Evolutionary conservation across 2,888 invertebrate species (phyloP).

Genomic region (Pocota personata): DNA sequence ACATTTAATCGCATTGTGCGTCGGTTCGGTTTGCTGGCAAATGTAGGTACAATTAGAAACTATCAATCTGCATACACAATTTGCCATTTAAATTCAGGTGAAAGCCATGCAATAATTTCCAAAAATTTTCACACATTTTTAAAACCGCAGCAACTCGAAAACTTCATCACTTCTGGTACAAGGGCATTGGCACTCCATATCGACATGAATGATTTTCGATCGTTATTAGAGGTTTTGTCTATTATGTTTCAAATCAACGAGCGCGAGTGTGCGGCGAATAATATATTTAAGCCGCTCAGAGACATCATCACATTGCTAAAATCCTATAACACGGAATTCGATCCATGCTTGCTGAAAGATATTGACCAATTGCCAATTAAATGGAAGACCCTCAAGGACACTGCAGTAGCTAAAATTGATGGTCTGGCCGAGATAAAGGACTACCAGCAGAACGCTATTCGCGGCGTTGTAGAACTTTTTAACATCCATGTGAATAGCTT

Average conservation of each 20-base stretch:
- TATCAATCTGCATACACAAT: slow-evolving; percentile 27
- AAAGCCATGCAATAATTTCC: slow-evolving; percentile 23
- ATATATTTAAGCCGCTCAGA: slow-evolving; percentile 94
- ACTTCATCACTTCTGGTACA: slow-evolving; percentile 90
- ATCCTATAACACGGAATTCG: slow-evolving; percentile 93
- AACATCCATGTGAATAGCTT: slow-evolving; percentile 87
- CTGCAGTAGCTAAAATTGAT: slow-evolving; percentile 92
- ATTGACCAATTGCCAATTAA: slow-evolving; percentile 93
- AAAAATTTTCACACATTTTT: slow-evolving; percentile 20
- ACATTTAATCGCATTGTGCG: slow-evolving; percentile 43
- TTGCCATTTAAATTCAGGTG: slow-evolving; percentile 10
- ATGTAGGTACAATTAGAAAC: slow-evolving; percentile 48
- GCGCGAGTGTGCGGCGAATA: slow-evolving; percentile 90
- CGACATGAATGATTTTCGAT: slow-evolving; percentile 92
- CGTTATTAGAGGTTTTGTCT: slow-evolving; percentile 91
- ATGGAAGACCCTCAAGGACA: slow-evolving; percentile 94
- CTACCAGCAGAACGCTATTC: slow-evolving; percentile 92
- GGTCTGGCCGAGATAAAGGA: slow-evolving; percentile 93
- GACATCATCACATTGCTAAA: slow-evolving; percentile 93
- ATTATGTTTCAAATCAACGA: slow-evolving; percentile 89
- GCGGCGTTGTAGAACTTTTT: slow-evolving; percentile 91
- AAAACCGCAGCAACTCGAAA: slow-evolving; percentile 86
- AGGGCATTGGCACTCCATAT: slow-evolving; percentile 89
- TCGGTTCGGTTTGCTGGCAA: slow-evolving; percentile 16
- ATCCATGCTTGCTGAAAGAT: slow-evolving; percentile 90